Conservation (phyloP, 1,140 invertebrate genomes). For the Diuraphis noxia region DNA sequence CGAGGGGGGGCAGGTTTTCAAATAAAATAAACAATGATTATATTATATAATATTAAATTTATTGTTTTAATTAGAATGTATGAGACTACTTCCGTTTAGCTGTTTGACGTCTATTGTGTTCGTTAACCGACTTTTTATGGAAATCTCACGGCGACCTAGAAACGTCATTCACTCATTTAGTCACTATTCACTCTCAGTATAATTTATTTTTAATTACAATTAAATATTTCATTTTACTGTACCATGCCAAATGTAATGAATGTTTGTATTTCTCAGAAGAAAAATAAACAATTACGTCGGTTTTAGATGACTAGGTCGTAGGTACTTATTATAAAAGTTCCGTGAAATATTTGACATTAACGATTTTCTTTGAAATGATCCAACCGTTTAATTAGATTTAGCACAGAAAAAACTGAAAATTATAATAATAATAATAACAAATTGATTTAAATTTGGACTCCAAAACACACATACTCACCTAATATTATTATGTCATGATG, state of each 20-base stretch:
- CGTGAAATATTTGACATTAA: background rate
- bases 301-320: background rate
- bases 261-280: background rate
- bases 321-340: background rate
- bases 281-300: background rate
- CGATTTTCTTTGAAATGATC: background rate
- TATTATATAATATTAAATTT: slow-evolving; percentile 30
- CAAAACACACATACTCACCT: background rate
- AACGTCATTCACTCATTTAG: slow-evolving; percentile 13
- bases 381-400: background rate
- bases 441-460: background rate
- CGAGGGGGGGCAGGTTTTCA: background rate
- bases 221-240: background rate
- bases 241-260: background rate
- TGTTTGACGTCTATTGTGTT: slow-evolving; percentile 26
- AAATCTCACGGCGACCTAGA: slow-evolving; percentile 22
- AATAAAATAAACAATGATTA: slow-evolving; percentile 43
- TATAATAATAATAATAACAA: background rate
- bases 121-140: slow-evolving; percentile 41
- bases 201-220: slow-evolving; percentile 41
- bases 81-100: slow-evolving; percentile 39
- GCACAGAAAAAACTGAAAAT: background rate
- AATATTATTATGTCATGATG: too few relatives aligned
- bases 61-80: slow-evolving; percentile 48
- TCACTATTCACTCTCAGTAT: slow-evolving; percentile 22